Percentiles rank a stretch among this genome's conserved stretches.
These are phyloP conservation scores for Saturnia japonica DNA, from an alignment of 2,888 invertebrate species.

Conservation along the genomic window DNA sequence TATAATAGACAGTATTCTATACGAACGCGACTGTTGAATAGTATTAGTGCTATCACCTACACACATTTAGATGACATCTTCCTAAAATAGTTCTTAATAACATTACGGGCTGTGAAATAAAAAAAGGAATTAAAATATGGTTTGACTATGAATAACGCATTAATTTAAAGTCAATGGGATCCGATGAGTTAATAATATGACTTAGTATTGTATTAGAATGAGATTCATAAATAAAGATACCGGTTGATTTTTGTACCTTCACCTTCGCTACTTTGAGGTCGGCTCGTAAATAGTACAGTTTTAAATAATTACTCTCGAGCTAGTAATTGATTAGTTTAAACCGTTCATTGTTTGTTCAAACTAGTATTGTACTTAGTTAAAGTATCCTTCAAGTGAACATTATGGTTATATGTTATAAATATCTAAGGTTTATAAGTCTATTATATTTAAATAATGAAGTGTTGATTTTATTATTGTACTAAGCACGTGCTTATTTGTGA, in stretches of 20 bases:
- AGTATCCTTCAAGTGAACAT: slow-evolving; percentile 42
- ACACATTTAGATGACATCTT: background rate
- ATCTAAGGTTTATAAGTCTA: background rate
- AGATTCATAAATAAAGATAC: slow-evolving; percentile 61
- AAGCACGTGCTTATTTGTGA: background rate
- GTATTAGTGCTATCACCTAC: background rate
- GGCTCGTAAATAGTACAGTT: slow-evolving; percentile 45
- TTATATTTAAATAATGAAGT: slow-evolving; percentile 1
- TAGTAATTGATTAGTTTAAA: slow-evolving; percentile 62
- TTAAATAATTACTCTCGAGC: slow-evolving; percentile 62
- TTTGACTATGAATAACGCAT: slow-evolving; percentile 47
- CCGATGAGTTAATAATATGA: slow-evolving; percentile 67
- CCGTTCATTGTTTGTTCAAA: slow-evolving; percentile 58
- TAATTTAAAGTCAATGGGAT: slow-evolving; percentile 44
- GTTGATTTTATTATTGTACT: background rate
- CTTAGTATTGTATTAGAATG: slow-evolving; percentile 60
- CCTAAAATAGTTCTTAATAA: background rate
- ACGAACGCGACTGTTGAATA: too few relatives aligned
- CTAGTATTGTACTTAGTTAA: slow-evolving; percentile 44
- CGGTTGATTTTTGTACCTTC: slow-evolving; percentile 64
- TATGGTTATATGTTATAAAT: slow-evolving; percentile 18
- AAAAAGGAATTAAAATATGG: background rate
- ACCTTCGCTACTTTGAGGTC: slow-evolving; percentile 62
- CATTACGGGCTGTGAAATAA: background rate
- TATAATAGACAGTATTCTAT: too few relatives aligned